Evolutionary conservation across 2,113 vertebrate species (phyloP).

Genomic region (Chaenogobius annularis): DNA sequence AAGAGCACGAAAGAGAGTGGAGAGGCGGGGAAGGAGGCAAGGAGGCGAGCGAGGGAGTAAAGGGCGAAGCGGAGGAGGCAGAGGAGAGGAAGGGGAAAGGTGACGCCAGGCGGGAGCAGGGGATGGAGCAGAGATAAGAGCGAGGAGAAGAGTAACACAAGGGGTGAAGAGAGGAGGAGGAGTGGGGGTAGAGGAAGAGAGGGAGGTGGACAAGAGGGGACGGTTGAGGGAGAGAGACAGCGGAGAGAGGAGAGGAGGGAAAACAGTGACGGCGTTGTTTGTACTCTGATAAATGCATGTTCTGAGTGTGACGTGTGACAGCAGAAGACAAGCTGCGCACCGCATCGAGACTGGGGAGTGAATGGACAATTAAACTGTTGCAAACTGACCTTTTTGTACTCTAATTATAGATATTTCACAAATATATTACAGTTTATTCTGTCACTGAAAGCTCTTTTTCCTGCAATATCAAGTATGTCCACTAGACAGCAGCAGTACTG

Average conservation of each 20-base stretch:
- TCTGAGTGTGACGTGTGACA: no score
- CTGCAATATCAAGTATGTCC: background rate
- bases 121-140: slow-evolving; percentile 53
- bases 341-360: no score
- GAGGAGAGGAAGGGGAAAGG: slow-evolving; percentile 22
- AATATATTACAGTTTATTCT: no score
- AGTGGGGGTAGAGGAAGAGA: slow-evolving; percentile 13
- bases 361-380: no score
- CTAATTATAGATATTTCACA: no score
- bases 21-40: slow-evolving; percentile 16
- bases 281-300: no score
- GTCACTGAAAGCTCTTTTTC: no score
- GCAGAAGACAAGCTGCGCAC: no score
- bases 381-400: no score
- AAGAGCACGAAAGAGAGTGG: slow-evolving; percentile 46
- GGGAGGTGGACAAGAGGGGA: no score
- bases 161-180: background rate
- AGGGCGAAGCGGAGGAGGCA: slow-evolving; percentile 6
- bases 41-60: background rate
- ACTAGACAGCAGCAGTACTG: slow-evolving; percentile 35
- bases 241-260: background rate
- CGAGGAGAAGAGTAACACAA: slow-evolving; percentile 26
- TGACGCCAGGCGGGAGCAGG: slow-evolving; percentile 48
- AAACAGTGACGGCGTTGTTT: no score
- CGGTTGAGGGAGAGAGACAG: no score